Evolutionary conservation across 2,888 invertebrate species (phyloP).

Genomic region (Macrosiphum euphorbiae): DNA sequence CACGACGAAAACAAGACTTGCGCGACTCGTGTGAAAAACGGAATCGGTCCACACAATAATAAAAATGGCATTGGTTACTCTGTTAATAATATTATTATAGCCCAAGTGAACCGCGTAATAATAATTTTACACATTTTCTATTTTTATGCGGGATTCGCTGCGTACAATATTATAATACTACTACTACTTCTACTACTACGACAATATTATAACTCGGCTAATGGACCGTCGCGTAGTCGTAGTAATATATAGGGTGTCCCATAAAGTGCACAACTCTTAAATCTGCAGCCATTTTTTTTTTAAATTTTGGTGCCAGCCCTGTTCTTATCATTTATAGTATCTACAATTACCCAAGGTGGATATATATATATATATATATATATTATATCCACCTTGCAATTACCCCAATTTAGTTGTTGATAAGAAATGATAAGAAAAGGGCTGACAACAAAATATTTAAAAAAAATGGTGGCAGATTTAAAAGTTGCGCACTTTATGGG

Average conservation of each 20-base stretch:
- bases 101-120: slow-evolving; percentile 6
- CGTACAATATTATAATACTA: neutral
- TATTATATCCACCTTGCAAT: too few relatives aligned
- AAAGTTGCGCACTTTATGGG: too few relatives aligned
- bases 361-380: too few relatives aligned
- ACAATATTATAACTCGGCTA: neutral
- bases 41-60: neutral
- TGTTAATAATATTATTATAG: neutral
- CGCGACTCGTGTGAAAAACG: neutral
- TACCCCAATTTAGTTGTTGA: too few relatives aligned
- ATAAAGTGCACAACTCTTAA: too few relatives aligned
- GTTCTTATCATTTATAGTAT: too few relatives aligned
- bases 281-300: too few relatives aligned
- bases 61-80: neutral
- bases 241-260: neutral
- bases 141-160: slow-evolving; percentile 9
- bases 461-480: too few relatives aligned
- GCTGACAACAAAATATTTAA: too few relatives aligned
- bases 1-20: neutral
- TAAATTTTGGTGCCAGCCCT: too few relatives aligned
- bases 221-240: neutral
- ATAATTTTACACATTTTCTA: slow-evolving; percentile 15
- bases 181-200: neutral
- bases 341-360: too few relatives aligned
- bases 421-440: too few relatives aligned